Base-by-base conservation (phyloP, 2,797 vertebrate genomes). In the Xenopus petersii region DNA sequence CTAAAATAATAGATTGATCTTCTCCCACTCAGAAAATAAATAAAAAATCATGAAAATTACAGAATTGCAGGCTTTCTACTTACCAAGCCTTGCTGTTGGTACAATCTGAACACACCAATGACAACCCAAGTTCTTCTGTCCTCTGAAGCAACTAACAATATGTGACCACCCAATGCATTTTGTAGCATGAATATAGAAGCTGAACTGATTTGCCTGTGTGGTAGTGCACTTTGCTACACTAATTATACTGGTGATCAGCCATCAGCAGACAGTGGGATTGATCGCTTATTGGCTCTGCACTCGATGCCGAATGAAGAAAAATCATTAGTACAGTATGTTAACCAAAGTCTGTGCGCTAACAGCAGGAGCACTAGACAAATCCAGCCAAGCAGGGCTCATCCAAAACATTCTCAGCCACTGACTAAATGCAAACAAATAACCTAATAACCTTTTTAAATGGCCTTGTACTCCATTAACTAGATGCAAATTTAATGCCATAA, bases 141-240 rank as follows among this genome's bases (percentile, higher is more conserved):
- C 48, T 74, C 58, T 62, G 49, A 60, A 11, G 3, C 1, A 21
- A 24, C 64, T 70, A 55, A 48, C 63, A 63, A 4, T 12, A 64
- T 5, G 8, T 65, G 51, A 24, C 0, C 26, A 10, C 1, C 30
- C 26, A 67, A 48, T 75, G 26, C 13, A 70, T 80, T 62, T 60
- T 17, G 15, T 12, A 81, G 70, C 51, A 74, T 46, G 49, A 67
- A 33, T 59, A 24, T 77, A 81, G 59, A 70, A 66, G 68, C 62
- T 54, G 67, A 82, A 70, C 75, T 73, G 84, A 80, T 55, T 10
- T 79, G 77, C 55, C 83, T 81, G 79, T 82, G 75, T 75, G 83
- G 76, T 63, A 59, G 24, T 51, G 77, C 81, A 82, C 81, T 87
- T 81, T 83, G 81, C 82, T 79, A 70, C 21, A 78, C 80, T 85